phyloP scores from a whole-genome alignment of 2,888 invertebrate species.

The Chloromyia formosa region DNA sequence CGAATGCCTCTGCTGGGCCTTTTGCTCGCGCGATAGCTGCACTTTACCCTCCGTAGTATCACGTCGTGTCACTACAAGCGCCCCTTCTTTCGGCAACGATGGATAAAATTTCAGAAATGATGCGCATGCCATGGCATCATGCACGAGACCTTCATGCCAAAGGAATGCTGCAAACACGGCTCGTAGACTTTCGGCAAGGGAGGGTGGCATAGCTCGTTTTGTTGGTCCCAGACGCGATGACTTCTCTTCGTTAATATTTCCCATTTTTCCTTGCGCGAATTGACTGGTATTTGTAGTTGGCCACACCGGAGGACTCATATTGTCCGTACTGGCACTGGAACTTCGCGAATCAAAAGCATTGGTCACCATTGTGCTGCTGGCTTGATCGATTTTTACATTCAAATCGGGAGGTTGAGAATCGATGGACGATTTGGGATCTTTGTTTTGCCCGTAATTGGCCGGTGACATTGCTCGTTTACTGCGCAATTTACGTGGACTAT shows the following conservation, averaged over 20 bases:
- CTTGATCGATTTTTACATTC: constrained; percentile 55
- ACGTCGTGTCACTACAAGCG: constrained; percentile 74
- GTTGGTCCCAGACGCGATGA: constrained; percentile 60
- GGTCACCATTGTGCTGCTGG: constrained; percentile 53
- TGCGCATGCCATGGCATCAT: constrained; percentile 98
- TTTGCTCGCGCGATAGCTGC: constrained; percentile 66
- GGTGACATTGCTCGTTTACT: constrained; percentile 51
- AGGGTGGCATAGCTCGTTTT: constrained; percentile 89
- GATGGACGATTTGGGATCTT: constrained; percentile 25
- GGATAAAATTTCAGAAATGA: constrained; percentile 96
- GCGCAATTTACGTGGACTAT: constrained; percentile 55
- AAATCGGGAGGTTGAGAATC: constrained; percentile 50
- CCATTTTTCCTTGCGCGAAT: constrained; percentile 38
- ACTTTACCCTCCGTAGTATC: constrained; percentile 61
- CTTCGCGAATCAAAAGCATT: constrained; percentile 51
- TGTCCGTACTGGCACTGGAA: constrained; percentile 55
- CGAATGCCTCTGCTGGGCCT: constrained; percentile 82
- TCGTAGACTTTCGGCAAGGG: constrained; percentile 90
- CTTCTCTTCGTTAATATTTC: constrained; percentile 35
- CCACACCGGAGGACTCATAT: constrained; percentile 56
- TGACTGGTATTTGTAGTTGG: constrained; percentile 49
- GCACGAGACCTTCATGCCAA: constrained; percentile 97
- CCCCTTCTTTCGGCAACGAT: constrained; percentile 81
- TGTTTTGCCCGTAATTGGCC: constrained; percentile 24
- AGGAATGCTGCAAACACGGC: constrained; percentile 95